phyloP scores from a whole-genome alignment of 2,888 invertebrate species.

The Phanerotoma sp. region DNA sequence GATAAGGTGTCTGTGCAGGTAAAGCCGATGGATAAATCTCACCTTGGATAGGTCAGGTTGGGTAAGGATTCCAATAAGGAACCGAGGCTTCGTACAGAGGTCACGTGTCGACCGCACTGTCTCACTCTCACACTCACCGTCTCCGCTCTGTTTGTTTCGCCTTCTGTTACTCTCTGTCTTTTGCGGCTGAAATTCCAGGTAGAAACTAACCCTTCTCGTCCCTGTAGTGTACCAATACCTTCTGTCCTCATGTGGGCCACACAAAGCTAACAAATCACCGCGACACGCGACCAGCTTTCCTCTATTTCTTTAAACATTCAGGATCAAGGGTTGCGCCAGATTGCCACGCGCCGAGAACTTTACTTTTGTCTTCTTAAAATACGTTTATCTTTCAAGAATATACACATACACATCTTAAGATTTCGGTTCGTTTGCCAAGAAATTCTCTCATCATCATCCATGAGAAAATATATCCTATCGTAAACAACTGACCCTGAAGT shows the following conservation, averaged over 20 bases:
- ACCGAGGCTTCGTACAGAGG: slow-evolving; percentile 22
- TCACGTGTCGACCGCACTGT: slow-evolving; percentile 16
- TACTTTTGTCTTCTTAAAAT: slow-evolving; percentile 27
- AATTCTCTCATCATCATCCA: not conserved
- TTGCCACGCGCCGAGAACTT: slow-evolving; percentile 22
- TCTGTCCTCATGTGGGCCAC: slow-evolving; percentile 13
- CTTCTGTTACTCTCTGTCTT: slow-evolving; percentile 15
- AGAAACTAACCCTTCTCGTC: slow-evolving; percentile 10
- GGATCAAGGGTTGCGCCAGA: slow-evolving; percentile 23
- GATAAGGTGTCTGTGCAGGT: too few species aligned
- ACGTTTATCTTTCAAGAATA: slow-evolving; percentile 6
- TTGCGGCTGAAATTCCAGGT: not conserved
- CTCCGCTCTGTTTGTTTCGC: slow-evolving; percentile 5
- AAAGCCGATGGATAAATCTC: slow-evolving; percentile 50
- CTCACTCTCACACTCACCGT: slow-evolving; percentile 20
- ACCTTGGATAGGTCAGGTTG: slow-evolving; percentile 53
- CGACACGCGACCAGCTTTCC: slow-evolving; percentile 53
- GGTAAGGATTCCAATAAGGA: slow-evolving; percentile 46
- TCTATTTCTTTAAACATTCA: slow-evolving; percentile 42
- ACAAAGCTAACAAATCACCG: slow-evolving; percentile 48
- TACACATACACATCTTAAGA: not conserved
- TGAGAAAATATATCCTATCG: not conserved
- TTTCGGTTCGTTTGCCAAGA: not conserved
- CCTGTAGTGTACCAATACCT: slow-evolving; percentile 17
- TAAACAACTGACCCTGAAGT: slow-evolving; percentile 28